Base-by-base conservation (phyloP, 53 echinoderm and acorn worm species). In the Antedon mediterranea region DNA sequence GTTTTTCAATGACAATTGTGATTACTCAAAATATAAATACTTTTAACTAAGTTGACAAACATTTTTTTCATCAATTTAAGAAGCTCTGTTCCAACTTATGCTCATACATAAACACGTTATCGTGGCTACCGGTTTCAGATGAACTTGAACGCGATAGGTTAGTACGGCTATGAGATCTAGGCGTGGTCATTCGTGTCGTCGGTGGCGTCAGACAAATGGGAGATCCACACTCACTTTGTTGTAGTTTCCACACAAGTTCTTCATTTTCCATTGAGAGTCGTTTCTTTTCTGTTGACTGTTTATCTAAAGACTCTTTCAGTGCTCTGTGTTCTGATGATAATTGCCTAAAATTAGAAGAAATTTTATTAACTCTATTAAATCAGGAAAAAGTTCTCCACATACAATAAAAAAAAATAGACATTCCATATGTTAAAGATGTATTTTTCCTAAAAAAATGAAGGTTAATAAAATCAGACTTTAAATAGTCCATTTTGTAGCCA, bases 221-320 rank as follows among this genome's bases (percentile, higher is more conserved):
- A 23, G 92, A 92, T 20, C 79, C 43, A 43, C 76, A 74, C 33
- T 89, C 87, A 14, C 80, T 83, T 30, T 82, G 76, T 72, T 89
- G 82, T n/a, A 98, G 74, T 30, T 80, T 86, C 98, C 98, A 98
- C 32, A 84, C 78, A 11, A 98, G 82, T 78, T 98, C 92, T 82
- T 98, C 98, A 78, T 98, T 98, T 86, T 98, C 98, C 98, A 92
- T 92, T 81, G 98, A 98, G 20, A 98, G 88, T 26, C 98, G 88
- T 32, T 98, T 98, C 85, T 98, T 98, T 70, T 81, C 93, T 34
- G 86, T 82, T 26, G 84, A 88, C 76, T 98, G 90, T 28, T 85
- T 88, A 83, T 98, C 90, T 84, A 86, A 93, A 73, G 90, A 84
- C 30, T 93, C 92, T 31, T 93, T 80, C 29, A 98, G 57, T 34